Base-by-base conservation (phyloP, 2,888 invertebrate species). In the Nineta flava region DNA sequence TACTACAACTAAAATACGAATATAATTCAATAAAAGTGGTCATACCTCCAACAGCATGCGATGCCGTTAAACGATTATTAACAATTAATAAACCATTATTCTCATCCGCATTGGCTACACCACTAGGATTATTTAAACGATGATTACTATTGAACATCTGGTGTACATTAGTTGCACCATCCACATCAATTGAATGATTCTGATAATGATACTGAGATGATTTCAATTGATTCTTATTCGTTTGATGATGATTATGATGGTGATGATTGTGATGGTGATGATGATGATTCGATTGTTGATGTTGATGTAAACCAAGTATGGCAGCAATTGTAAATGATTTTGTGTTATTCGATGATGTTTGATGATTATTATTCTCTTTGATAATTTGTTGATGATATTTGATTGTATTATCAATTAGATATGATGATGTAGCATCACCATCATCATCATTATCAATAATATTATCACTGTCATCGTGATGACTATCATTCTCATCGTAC, bases 251-350 rank as follows among this genome's bases (percentile, higher is more conserved):
- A 26, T 26, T 2, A 19, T 19, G 26, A 26, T 26, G 26, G 7
- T 26, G 26, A 26, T 26, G 19, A 21, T 26, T 41, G 41, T 13
- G 26, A 26, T 26, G 26, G 7, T 26, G 19, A 19, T 19, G 26
- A 26, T 26, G 26, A 26, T 26, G 26, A 26, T 26, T 26, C 7
- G 19, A 21, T 26, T 41, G 41, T 13, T 47, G 62, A 52, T 59
- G 62, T 42, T 69, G 77, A 50, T 82, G 79, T 54, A 87, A 65
- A 0, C 88, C 90, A 57, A 91, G 75, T 59, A 90, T 88, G 54
- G 88, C 87, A 54, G 88, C 90, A 57, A 91, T 91, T 19, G 90
- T 90, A 60, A 91, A 91, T 6, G 66, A 66, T 53, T 61, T 65
- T 45, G 53, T 60, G 4, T 44, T 19, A 38, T 6, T 38, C 5